Base-by-base conservation (phyloP, 2,113 vertebrate genomes). In the Oreotrochilus melanogaster region DNA sequence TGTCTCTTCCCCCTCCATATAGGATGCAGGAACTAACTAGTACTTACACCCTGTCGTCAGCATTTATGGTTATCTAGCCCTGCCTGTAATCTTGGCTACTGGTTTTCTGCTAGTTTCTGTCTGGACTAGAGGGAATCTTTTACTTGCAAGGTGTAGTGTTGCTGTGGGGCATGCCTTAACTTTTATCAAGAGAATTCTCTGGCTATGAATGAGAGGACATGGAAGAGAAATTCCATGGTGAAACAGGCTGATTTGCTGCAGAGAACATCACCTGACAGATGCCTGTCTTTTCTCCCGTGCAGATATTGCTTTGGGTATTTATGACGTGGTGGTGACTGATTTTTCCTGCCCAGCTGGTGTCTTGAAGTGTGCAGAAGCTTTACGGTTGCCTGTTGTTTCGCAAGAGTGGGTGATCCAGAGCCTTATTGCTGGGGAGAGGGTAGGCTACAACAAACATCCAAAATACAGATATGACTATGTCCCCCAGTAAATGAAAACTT, bases 321-420 rank as follows among this genome's bases (percentile, higher is more conserved):
- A 98, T 60, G 99, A 99, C 6, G 97, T 99, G 37, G 98, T 99
- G 95, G 98, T 99, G 97, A 98, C 98, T 5, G 99, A 99, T 75
- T 51, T 76, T 23, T 98, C 98, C 27, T 99, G 99, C 96, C 98
- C 99, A 11, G 95, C 98, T 31, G 97, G 92, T 50, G 78, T 99
- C 76, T 93, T 99, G 98, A 98, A 98, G 78, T 98, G 95, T 25
- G 98, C 98, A 27, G 97, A 98, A 62, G 98, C 98, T 5, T 97
- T 98, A 91, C 95, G 97, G 57, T 94, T 99, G 86, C 99, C 99
- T 2, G 98, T 99, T 89, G 99, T 99, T 86, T 99, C 99, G 0
- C 97, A 99, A 6, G 99, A 99, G 97, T 99, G 99, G 99, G 97
- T 99, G 73, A 98, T 99, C 96, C 99, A 99, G 98, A 99, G 99